These are phyloP conservation scores for Heliornis fulica DNA, from an alignment of 2,113 vertebrate species.

Conservation along the genomic window DNA sequence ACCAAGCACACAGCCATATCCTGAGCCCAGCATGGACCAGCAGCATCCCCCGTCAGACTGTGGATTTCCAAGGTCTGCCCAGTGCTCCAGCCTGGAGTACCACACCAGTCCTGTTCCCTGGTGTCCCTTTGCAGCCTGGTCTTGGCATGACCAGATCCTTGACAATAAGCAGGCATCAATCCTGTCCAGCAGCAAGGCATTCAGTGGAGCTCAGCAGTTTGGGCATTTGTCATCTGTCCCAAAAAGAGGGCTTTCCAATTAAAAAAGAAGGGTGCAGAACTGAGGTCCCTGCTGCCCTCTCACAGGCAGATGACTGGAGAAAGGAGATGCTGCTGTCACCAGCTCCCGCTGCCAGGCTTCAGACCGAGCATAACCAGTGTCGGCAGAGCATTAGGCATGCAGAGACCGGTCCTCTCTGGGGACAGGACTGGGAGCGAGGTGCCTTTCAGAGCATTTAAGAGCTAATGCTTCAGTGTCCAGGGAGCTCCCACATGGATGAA, in stretches of 20 bases:
- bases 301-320: neutral
- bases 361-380: neutral
- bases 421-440: neutral
- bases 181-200: neutral
- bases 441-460: constrained; percentile 1
- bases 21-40: neutral
- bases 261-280: neutral
- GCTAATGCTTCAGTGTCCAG: constrained; percentile 5
- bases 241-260: neutral
- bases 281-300: neutral
- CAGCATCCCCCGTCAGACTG: neutral
- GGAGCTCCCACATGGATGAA: constrained; percentile 12
- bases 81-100: rapidly evolving
- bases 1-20: rapidly evolving
- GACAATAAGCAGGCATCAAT: rapidly evolving
- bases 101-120: neutral
- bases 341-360: neutral
- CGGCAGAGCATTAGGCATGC: neutral
- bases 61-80: neutral
- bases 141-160: rapidly evolving
- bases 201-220: neutral
- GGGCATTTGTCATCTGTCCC: neutral
- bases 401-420: neutral
- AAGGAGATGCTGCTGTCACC: neutral
- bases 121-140: neutral